These are phyloP conservation scores for Rhincodon typus DNA, from an alignment of 2,797 vertebrate species.

Conservation along the genomic window DNA sequence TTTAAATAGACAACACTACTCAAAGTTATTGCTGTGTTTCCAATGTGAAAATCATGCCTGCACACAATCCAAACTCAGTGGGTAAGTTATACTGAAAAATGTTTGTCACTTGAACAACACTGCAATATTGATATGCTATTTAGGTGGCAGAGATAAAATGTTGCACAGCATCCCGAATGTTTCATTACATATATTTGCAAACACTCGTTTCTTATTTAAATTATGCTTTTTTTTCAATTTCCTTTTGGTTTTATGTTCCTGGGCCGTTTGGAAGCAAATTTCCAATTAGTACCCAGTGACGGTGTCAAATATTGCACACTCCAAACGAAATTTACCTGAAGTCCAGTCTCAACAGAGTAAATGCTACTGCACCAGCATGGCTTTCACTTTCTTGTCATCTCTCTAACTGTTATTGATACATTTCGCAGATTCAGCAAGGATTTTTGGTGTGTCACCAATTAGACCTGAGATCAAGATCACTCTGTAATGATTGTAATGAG, in stretches of 20 bases:
- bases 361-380: background rate
- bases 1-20: constrained; percentile 14
- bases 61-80: background rate
- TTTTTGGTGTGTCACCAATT: background rate
- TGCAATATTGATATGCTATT: background rate
- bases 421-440: background rate
- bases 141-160: background rate
- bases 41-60: constrained; percentile 3
- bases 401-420: background rate
- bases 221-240: background rate
- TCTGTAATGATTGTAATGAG: too few species aligned
- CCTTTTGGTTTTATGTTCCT: background rate
- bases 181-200: too few species aligned
- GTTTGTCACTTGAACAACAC: background rate
- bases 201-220: too few species aligned
- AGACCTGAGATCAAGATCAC: too few species aligned
- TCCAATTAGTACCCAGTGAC: background rate
- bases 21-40: background rate
- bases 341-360: background rate
- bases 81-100: constrained; percentile 1
- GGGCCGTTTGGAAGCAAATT: background rate
- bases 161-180: background rate
- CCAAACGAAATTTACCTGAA: background rate
- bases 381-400: background rate
- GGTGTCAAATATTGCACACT: background rate